Evolutionary conservation across 2,888 invertebrate species (phyloP).

Genomic region (Dryobota labecula): DNA sequence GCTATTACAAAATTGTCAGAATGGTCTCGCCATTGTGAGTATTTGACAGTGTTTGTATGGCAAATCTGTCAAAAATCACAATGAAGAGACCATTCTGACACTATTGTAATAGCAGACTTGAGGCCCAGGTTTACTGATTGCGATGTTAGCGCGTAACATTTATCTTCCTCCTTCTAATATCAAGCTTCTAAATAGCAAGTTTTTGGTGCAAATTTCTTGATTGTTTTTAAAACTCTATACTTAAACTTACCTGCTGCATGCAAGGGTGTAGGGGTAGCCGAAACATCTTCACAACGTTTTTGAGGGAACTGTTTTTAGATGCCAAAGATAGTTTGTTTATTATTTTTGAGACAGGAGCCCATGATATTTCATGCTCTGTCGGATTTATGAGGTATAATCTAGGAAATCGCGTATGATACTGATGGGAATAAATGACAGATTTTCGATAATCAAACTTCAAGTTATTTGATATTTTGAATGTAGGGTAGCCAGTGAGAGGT

Average conservation of each 20-base stretch:
- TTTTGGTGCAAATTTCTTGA: constrained; percentile 4
- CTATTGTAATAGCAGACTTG: too few species aligned
- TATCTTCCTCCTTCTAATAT: too few species aligned
- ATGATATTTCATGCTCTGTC: not conserved
- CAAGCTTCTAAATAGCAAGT: not conserved
- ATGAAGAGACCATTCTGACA: too few species aligned
- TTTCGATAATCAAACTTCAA: constrained; percentile 18
- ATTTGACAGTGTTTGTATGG: too few species aligned
- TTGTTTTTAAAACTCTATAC: not conserved
- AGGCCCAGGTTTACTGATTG: too few species aligned
- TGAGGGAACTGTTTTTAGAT: not conserved
- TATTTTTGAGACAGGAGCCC: not conserved
- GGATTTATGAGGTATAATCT: not conserved
- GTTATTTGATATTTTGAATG: not conserved
- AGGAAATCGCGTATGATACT: not conserved
- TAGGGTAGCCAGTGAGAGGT: constrained; percentile 26
- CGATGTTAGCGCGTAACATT: too few species aligned
- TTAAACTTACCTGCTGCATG: constrained; percentile 16
- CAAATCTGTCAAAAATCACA: too few species aligned
- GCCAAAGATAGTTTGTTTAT: not conserved
- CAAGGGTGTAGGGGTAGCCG: not conserved
- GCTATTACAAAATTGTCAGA: too few species aligned
- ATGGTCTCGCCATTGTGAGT: too few species aligned
- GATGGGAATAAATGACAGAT: not conserved
- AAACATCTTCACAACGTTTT: constrained; percentile 12